A percentile compares a stretch with the other conserved stretches of the same genome.
Conservation (phyloP, 1,140 invertebrate species). For the Hesperophylax magnus region DNA sequence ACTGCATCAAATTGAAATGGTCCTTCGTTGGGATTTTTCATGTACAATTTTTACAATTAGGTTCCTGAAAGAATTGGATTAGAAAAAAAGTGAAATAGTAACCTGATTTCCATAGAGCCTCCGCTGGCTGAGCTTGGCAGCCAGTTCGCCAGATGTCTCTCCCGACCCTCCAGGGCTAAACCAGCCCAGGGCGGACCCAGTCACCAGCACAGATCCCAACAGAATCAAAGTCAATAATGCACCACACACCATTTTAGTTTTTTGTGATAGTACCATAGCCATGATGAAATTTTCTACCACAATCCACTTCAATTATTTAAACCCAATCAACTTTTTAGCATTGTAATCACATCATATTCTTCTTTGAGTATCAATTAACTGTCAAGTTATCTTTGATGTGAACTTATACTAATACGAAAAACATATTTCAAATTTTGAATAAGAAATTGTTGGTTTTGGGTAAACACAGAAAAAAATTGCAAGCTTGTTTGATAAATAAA, state of each 20-base stretch:
- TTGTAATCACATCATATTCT: neutral
- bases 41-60: neutral
- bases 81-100: conserved; percentile 11
- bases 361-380: too few relatives aligned
- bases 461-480: conserved; percentile 45
- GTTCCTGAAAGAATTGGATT: neutral
- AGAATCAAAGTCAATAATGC: conserved; percentile 69
- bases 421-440: conserved; percentile 46
- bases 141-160: conserved; percentile 48
- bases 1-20: neutral
- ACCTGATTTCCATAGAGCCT: conserved; percentile 54
- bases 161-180: conserved; percentile 61
- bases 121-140: conserved; percentile 56
- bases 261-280: conserved; percentile 74
- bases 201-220: conserved; percentile 70
- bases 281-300: conserved; percentile 62
- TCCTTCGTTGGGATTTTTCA: neutral
- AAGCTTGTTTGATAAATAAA: conserved; percentile 40
- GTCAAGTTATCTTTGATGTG: too few relatives aligned
- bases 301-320: conserved; percentile 8
- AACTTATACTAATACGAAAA: too few relatives aligned
- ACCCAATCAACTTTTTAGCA: neutral
- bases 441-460: conserved; percentile 14
- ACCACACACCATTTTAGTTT: conserved; percentile 72
- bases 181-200: conserved; percentile 70